These are phyloP conservation scores for Rhinichthys osculus DNA, from an alignment of 2,797 vertebrate genomes.

Conservation along the genomic window DNA sequence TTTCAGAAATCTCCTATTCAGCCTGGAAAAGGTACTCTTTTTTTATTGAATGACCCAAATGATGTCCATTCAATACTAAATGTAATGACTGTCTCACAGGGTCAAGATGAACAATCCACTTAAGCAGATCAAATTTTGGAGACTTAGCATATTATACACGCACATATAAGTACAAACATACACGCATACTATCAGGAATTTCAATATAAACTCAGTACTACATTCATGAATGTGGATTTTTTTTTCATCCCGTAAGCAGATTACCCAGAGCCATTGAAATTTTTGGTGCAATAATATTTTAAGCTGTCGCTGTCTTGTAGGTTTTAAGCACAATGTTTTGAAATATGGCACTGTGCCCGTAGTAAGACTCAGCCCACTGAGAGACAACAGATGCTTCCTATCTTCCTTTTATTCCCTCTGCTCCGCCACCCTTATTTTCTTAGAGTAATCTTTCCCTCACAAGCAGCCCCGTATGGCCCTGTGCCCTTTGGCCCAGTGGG, in stretches of 20 bases:
- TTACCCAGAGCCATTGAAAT: neutral
- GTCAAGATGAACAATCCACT: neutral
- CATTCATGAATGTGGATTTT: neutral
- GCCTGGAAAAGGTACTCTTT: neutral
- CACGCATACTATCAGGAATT: neutral
- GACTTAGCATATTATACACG: neutral
- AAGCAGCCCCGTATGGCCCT: constrained; percentile 63
- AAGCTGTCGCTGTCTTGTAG: neutral
- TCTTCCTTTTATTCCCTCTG: constrained; percentile 13
- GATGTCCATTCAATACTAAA: neutral
- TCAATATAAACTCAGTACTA: neutral
- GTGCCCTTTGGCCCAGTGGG: constrained; percentile 74
- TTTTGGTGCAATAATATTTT: neutral
- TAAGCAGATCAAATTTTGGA: neutral
- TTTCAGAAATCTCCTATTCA: neutral
- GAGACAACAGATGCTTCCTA: constrained; percentile 57
- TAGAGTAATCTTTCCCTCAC: constrained; percentile 47
- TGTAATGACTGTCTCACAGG: neutral
- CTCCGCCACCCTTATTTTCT: constrained; percentile 41
- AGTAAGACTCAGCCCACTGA: neutral
- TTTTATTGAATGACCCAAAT: neutral
- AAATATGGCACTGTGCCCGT: constrained; percentile 11
- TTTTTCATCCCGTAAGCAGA: constrained; percentile 1
- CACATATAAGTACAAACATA: neutral
- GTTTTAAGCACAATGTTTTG: constrained; percentile 9